Conservation (phyloP, 1,140 invertebrate genomes). For the Drosophila arizonae region DNA sequence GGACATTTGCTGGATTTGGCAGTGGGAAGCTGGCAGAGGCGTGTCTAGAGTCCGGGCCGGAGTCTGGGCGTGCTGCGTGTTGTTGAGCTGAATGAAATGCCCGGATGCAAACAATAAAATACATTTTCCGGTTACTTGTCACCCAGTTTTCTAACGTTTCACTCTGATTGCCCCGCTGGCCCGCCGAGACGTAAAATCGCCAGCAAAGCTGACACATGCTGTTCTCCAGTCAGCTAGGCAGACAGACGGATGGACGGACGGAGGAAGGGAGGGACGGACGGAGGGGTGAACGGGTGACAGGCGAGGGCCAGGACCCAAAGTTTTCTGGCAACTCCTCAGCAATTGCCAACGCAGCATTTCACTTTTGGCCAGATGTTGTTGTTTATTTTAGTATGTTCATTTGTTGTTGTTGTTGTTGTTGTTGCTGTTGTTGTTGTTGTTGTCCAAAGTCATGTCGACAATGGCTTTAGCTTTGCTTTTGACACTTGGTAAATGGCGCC, state of each 20-base stretch:
- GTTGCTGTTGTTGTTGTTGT: conserved; percentile 53
- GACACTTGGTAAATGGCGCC: conserved; percentile 82
- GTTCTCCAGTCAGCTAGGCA: conserved; percentile 27
- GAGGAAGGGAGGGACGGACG: neutral
- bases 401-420: conserved; percentile 35
- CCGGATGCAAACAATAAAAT: conserved; percentile 81
- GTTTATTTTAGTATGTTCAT: conserved; percentile 11
- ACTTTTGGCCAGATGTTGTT: conserved; percentile 55
- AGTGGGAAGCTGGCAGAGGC: conserved; percentile 8
- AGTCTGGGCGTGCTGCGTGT: neutral
- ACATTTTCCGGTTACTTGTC: conserved; percentile 81
- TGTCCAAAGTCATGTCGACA: conserved; percentile 80
- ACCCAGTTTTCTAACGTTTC: conserved; percentile 68
- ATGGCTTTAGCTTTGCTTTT: conserved; percentile 82
- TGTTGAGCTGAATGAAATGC: conserved; percentile 60
- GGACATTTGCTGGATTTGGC: conserved; percentile 16
- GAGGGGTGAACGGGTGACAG: too few species aligned
- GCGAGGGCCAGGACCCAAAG: conserved; percentile 41
- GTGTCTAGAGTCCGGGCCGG: conserved; percentile 25
- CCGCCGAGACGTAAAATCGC: conserved; percentile 50
- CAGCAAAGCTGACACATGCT: conserved; percentile 75
- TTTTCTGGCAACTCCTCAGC: conserved; percentile 68
- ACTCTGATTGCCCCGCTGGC: neutral
- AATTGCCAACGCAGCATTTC: conserved; percentile 79
- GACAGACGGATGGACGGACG: neutral